A percentile compares a stretch with the other conserved stretches of the same genome.
phyloP scores from a whole-genome alignment of 2,113 vertebrate species.

The Arizona elegans region DNA sequence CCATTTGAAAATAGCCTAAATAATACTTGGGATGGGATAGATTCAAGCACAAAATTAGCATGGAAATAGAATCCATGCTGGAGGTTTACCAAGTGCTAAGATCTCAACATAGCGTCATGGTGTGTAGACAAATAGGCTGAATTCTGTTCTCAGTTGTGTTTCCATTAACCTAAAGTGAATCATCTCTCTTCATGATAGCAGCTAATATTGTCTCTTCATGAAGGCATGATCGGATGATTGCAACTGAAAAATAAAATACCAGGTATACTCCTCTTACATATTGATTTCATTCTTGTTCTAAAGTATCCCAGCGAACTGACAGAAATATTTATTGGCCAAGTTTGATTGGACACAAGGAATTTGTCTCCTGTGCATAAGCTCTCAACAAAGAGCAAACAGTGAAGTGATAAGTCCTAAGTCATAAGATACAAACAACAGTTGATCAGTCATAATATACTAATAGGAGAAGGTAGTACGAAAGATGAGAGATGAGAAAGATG shows the following conservation, averaged over 20 bases:
- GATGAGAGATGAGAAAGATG: not conserved
- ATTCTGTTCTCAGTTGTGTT: conserved; percentile 12
- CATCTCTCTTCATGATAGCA: not conserved
- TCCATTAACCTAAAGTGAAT: not conserved
- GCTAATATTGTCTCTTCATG: not conserved
- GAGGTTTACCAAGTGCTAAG: conserved; percentile 12
- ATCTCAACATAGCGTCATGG: conserved; percentile 33
- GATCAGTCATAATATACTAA: not conserved
- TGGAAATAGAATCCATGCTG: conserved; percentile 34
- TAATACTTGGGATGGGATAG: conserved; percentile 1
- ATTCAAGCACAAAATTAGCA: conserved; percentile 23
- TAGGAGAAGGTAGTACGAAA: not conserved
- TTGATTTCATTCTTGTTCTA: not conserved
- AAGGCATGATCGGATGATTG: not conserved
- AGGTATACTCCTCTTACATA: not conserved
- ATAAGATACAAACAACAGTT: not conserved
- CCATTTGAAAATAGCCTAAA: conserved; percentile 28
- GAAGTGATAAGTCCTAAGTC: not conserved
- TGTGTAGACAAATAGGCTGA: conserved; percentile 33
- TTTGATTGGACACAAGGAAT: not conserved
- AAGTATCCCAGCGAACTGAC: not conserved
- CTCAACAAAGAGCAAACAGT: not conserved
- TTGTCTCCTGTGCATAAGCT: not conserved
- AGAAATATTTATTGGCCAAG: not conserved
- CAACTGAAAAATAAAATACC: not conserved